Base-by-base conservation (phyloP, 2,888 invertebrate species). In the Lottia gigantea region DNA sequence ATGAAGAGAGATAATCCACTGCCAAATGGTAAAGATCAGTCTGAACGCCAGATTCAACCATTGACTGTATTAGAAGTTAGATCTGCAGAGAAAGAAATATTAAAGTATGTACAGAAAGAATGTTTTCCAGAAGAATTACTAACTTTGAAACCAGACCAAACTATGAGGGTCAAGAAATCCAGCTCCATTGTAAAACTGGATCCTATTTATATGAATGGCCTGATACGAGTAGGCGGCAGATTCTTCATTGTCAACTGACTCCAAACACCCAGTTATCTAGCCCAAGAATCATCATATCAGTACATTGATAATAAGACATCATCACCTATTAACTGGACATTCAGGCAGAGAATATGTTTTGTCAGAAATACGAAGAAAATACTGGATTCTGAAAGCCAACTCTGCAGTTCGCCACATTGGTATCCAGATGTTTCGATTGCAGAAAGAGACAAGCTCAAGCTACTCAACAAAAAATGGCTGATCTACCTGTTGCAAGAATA, bases 401-500 rank as follows among this genome's bases (percentile, higher is more conserved):
- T 47, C 67, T 1, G 55, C 49, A 0, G 47, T 55, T 15, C 55
- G 47, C 25, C 55, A n/a, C 8, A 15, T n/a, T 65, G 26, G 14
- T 65, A 46, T 40, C 65, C 7, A 65, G 15, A 65, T 65, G 65
- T 67, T 25, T 67, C 7, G 49, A 16, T 25, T 67, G 67, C 23
- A 47, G 67, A 23, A 67, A 67, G 61, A 47, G 47, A 25, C 49
- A 55, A 16, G 67, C 65, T 23, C n/a, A 55, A n/a, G 11, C 19
- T 8, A 55, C 14, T 2, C 55, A 55, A 55, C 68, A 72, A 62
- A 70, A 70, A 64, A 70, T 72, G 67, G 49, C 62, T 7, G 47
- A 67, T 19, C 68, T 74, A 25, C 71, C 64, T 40, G 64, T 49
- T 47, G 72, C 69, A 16, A 62, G 62, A 40, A 49, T 65, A 12